These are phyloP conservation scores for Siniperca undulata DNA, from an alignment of 2,797 vertebrate genomes.

Conservation along the genomic window DNA sequence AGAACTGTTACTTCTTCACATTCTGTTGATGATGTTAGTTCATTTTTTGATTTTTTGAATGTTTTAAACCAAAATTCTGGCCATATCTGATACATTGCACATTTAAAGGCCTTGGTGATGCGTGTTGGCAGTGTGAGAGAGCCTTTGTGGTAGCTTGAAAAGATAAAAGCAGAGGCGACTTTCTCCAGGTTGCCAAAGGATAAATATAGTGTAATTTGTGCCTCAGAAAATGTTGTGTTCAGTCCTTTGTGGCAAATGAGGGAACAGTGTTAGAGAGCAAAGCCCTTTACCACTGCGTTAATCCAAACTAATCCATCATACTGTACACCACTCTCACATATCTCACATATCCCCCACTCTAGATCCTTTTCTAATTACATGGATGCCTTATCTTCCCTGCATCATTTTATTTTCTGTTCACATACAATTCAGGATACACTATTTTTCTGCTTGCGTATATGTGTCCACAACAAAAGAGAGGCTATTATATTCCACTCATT, in stretches of 20 bases:
- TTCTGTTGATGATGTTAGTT: too few species aligned
- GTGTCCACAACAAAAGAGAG: slow-evolving; percentile 12
- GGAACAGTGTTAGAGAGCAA: slow-evolving; percentile 50
- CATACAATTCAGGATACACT: neutral
- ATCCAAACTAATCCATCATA: slow-evolving; percentile 67
- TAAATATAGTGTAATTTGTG: slow-evolving; percentile 40
- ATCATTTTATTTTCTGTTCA: slow-evolving; percentile 35
- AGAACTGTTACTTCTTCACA: too few species aligned
- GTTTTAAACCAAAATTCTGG: too few species aligned
- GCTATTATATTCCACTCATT: slow-evolving; percentile 53
- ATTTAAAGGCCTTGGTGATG: slow-evolving; percentile 31
- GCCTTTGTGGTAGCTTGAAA: slow-evolving; percentile 4
- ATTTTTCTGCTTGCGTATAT: neutral
- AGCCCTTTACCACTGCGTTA: slow-evolving; percentile 56
- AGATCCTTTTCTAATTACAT: slow-evolving; percentile 54
- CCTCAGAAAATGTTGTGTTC: slow-evolving; percentile 42
- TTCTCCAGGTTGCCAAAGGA: slow-evolving; percentile 45
- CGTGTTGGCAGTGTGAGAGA: slow-evolving; percentile 18
- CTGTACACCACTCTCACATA: slow-evolving; percentile 45
- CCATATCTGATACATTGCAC: too few species aligned
- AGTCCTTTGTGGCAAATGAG: slow-evolving; percentile 47
- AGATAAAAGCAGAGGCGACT: slow-evolving; percentile 50
- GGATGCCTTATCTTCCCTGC: slow-evolving; percentile 21
- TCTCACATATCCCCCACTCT: slow-evolving; percentile 5
- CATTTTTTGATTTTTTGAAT: too few species aligned